phyloP scores from a whole-genome alignment of 2,113 vertebrate genomes.

The Paratilapia polleni region DNA sequence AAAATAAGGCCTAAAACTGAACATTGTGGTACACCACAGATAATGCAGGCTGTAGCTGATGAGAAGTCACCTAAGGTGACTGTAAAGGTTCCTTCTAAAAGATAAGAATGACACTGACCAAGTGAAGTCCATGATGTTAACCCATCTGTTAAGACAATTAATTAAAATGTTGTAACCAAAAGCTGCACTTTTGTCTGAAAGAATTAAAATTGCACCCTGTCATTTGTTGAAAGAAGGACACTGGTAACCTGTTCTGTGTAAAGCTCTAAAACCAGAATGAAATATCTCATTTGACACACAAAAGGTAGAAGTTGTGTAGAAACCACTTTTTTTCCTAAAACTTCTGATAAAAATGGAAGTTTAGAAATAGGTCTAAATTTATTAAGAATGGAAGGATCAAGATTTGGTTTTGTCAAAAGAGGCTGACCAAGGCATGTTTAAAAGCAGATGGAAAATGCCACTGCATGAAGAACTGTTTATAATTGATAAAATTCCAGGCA shows the following conservation, averaged over 20 bases:
- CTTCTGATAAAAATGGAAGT: too few species aligned
- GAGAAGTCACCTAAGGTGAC: rapidly evolving
- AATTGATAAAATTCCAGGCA: too few species aligned
- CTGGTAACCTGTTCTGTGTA: too few species aligned
- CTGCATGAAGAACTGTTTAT: too few species aligned
- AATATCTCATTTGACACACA: background rate
- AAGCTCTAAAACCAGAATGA: too few species aligned
- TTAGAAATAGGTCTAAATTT: too few species aligned
- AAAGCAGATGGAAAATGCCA: background rate
- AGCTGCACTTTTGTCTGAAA: background rate
- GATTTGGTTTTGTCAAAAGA: background rate
- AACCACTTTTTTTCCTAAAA: background rate
- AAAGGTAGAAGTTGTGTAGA: background rate
- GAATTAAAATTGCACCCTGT: too few species aligned
- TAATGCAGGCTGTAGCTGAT: too few species aligned
- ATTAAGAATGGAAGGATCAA: background rate
- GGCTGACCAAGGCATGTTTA: background rate
- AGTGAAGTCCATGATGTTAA: background rate
- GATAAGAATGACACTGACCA: background rate
- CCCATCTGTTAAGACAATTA: too few species aligned
- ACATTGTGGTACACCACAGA: too few species aligned
- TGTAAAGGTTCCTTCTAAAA: background rate
- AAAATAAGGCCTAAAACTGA: background rate
- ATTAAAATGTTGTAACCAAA: background rate
- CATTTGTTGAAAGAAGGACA: too few species aligned